phyloP scores from a whole-genome alignment of 2,113 vertebrate species.

The Formicarius rufipectus region DNA sequence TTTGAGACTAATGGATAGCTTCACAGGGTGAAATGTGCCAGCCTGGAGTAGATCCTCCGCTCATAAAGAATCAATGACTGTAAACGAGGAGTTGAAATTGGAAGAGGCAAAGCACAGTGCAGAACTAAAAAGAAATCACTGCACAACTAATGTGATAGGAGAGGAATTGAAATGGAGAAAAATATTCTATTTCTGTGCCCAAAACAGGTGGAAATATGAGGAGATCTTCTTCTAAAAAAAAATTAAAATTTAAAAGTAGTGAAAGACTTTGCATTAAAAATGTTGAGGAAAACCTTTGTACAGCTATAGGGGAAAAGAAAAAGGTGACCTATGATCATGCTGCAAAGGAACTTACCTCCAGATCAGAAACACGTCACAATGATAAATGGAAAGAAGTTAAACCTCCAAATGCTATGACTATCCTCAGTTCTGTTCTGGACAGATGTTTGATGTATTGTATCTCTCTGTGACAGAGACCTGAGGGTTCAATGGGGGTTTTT shows the following conservation, averaged over 20 bases:
- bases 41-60: conserved; percentile 24
- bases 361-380: not conserved
- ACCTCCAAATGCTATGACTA: conserved; percentile 30
- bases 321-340: not conserved
- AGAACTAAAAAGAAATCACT: conserved; percentile 67
- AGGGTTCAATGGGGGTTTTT: conserved; percentile 40
- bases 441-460: conserved; percentile 64
- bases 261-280: not conserved
- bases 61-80: conserved; percentile 66
- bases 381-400: conserved; percentile 57
- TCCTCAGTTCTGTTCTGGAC: conserved; percentile 47
- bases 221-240: not conserved
- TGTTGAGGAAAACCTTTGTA: not conserved
- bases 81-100: conserved; percentile 65
- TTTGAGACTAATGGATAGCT: conserved; percentile 43
- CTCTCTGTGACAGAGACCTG: conserved; percentile 58
- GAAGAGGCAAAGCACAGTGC: conserved; percentile 66
- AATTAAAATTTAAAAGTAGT: not conserved
- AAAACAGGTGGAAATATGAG: conserved; percentile 20
- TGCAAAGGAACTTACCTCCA: conserved; percentile 28
- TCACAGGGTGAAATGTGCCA: conserved; percentile 46
- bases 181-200: conserved; percentile 24
- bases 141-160: conserved; percentile 58
- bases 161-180: conserved; percentile 53
- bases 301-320: not conserved